Evolutionary conservation across 2,888 invertebrate genomes (phyloP), one percentile per base, ranked within the genome.

Genomic region (Notodonta dromedarius): DNA sequence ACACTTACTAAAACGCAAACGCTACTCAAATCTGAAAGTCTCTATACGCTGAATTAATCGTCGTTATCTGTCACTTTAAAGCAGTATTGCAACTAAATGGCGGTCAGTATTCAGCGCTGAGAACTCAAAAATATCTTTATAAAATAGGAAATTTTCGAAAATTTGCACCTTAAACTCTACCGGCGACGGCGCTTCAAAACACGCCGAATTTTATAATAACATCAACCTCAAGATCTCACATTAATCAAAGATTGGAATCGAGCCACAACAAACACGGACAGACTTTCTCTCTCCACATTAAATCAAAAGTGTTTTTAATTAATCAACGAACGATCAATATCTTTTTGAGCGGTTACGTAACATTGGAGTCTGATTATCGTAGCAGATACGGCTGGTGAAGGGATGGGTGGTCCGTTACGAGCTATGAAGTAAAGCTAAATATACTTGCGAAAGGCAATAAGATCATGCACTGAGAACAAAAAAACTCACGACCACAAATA

Each of bases 371-470:
- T n/a, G 46, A 46, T 46, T 46, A 46, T 46, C n/a, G 46, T 68
- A 63, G 71, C 59, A 52, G 7, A 3, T 4, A 50, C 13, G 46
- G 46, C 46, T n/a, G 13, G 46, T n/a, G n/a, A 46, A 11, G 13
- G 46, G 46, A 46, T 46, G 46, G 46, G 46, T 46, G 46, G 46
- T 13, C 46, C 11, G n/a, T 46, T n/a, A n/a, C 46, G n/a, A 5
- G n/a, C 5, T 11, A n/a, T 46, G 13, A 46, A 13, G 11, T 11
- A 11, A 11, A 46, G n/a, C 46, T 46, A n/a, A 46, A 46, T 46
- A 46, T n/a, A n/a, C n/a, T 46, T n/a, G n/a, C 5, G 46, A 46
- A n/a, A 46, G 46, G 13, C 13, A n/a, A 6, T 4, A n/a, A n/a
- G 11, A n/a, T 35, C 7, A 35, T 35, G 4, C 35, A 35, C 35